Evolutionary conservation across 2,888 invertebrate species (phyloP).

Genomic region (Chromoteleia sp.): DNA sequence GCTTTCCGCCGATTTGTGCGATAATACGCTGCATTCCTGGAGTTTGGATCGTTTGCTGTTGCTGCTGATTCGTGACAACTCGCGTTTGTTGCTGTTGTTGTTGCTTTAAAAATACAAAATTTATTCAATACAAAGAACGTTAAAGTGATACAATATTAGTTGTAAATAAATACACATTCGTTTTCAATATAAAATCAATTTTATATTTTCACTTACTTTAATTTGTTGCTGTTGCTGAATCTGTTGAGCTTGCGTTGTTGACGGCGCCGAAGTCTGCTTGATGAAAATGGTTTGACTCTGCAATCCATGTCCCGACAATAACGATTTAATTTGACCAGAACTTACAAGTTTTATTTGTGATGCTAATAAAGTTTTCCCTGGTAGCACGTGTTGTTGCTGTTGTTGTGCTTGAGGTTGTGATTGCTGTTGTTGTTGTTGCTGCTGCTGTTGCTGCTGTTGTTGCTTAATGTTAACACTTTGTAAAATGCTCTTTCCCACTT

Average conservation of each 20-base stretch:
- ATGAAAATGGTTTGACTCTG: slow-evolving; percentile 84
- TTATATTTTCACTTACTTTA: slow-evolving; percentile 49
- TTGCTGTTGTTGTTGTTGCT: slow-evolving; percentile 72
- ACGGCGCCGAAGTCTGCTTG: slow-evolving; percentile 81
- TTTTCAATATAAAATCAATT: background rate
- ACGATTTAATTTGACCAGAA: slow-evolving; percentile 82
- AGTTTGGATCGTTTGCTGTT: slow-evolving; percentile 79
- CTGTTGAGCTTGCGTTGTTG: slow-evolving; percentile 78
- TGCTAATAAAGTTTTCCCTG: slow-evolving; percentile 82
- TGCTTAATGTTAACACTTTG: slow-evolving; percentile 74
- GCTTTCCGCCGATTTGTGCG: slow-evolving; percentile 83
- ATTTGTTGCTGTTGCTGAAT: slow-evolving; percentile 85
- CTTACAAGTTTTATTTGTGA: slow-evolving; percentile 83
- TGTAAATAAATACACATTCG: slow-evolving; percentile 1
- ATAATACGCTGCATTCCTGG: slow-evolving; percentile 83
- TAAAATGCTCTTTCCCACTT: slow-evolving; percentile 75
- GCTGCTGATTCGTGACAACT: slow-evolving; percentile 77
- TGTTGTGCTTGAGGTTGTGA: slow-evolving; percentile 78
- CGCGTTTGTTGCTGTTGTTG: slow-evolving; percentile 77
- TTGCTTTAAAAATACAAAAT: slow-evolving; percentile 52
- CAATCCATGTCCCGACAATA: slow-evolving; percentile 83
- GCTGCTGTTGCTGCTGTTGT: slow-evolving; percentile 75
- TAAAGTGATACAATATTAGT: background rate
- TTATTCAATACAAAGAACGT: background rate
- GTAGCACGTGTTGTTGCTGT: slow-evolving; percentile 79